These are phyloP conservation scores for Lucifuga dentata DNA, from an alignment of 2,113 vertebrate genomes.

Conservation along the genomic window DNA sequence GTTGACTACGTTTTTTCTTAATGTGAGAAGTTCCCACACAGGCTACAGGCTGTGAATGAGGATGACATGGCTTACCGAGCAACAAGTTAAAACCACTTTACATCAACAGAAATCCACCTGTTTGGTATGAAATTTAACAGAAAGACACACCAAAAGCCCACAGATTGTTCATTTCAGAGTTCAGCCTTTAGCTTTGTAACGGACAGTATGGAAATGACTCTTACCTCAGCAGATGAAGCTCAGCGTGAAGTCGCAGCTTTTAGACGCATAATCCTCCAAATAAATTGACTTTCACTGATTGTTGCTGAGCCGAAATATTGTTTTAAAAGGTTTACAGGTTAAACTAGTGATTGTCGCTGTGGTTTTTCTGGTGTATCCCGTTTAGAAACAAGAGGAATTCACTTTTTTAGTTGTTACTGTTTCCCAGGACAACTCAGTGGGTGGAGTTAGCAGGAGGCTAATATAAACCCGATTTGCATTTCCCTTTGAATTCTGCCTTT, in stretches of 20 bases:
- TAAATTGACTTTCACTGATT: neutral
- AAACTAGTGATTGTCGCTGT: neutral
- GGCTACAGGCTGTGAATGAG: constrained; percentile 23
- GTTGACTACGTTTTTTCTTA: no score
- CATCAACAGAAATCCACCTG: constrained; percentile 40
- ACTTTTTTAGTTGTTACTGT: constrained; percentile 78
- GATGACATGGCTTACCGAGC: constrained; percentile 68
- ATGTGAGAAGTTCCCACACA: constrained; percentile 48
- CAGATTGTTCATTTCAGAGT: neutral
- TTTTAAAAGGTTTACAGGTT: neutral
- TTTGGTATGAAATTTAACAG: neutral
- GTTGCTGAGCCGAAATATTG: constrained; percentile 1
- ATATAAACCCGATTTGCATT: constrained; percentile 6
- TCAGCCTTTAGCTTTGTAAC: neutral
- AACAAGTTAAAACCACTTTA: constrained; percentile 56
- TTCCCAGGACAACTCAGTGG: constrained; percentile 76
- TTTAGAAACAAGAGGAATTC: constrained; percentile 3
- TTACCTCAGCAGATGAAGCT: constrained; percentile 70
- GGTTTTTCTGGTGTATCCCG: neutral
- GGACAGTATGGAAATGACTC: constrained; percentile 12
- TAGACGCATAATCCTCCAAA: constrained; percentile 61
- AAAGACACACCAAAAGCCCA: neutral
- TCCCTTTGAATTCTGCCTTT: neutral
- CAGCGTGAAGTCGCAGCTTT: constrained; percentile 48
- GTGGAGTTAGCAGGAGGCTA: constrained; percentile 56